A percentile compares a stretch with the other conserved stretches of the same genome.
phyloP scores from a whole-genome alignment of 2,797 vertebrate genomes.

The Thaleichthys pacificus region DNA sequence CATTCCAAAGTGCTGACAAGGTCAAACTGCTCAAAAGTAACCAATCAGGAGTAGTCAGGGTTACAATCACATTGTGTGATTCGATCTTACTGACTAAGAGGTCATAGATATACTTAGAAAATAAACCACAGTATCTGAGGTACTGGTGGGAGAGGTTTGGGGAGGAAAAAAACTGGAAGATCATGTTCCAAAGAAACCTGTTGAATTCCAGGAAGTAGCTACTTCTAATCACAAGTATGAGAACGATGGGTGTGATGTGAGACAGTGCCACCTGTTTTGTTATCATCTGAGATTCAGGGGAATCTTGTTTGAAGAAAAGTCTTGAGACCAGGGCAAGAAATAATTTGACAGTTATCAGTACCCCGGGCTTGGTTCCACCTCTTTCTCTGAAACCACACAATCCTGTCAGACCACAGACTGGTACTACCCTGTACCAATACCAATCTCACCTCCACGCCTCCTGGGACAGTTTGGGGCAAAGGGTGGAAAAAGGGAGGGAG shows the following conservation, averaged over 20 bases:
- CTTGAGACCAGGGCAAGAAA: background rate
- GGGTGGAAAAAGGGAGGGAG: slow-evolving; percentile 26
- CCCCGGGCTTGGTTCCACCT: background rate
- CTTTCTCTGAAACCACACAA: background rate
- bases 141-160: slow-evolving; percentile 12
- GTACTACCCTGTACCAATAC: background rate
- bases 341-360: background rate
- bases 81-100: slow-evolving; percentile 12
- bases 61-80: slow-evolving; percentile 14
- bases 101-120: slow-evolving; percentile 18
- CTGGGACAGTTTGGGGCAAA: background rate
- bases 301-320: background rate
- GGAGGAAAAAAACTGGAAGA: slow-evolving; percentile 17
- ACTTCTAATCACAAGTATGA: background rate
- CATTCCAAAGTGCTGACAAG: slow-evolving; percentile 59
- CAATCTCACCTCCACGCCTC: background rate
- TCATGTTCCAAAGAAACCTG: slow-evolving; percentile 5
- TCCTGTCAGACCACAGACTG: background rate
- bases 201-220: slow-evolving; percentile 1
- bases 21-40: slow-evolving; percentile 41
- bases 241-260: background rate
- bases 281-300: background rate
- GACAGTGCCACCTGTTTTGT: background rate
- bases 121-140: slow-evolving; percentile 13
- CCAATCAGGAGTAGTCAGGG: slow-evolving; percentile 46